phyloP scores from a whole-genome alignment of 2,797 vertebrate species.

The Vultur gryphus region DNA sequence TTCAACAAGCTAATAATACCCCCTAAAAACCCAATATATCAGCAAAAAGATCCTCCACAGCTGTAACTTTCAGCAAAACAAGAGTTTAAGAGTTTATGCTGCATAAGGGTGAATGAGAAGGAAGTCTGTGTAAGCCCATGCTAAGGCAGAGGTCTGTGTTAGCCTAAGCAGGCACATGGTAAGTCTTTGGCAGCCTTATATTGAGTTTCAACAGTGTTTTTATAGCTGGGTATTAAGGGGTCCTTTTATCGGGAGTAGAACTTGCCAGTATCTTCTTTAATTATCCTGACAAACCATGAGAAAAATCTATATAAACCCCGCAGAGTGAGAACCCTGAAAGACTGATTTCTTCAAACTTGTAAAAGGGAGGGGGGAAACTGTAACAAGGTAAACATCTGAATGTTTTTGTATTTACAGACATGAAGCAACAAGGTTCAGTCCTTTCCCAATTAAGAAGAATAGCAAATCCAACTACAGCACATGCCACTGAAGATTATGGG shows the following conservation, averaged over 20 bases:
- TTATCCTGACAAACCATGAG: neutral
- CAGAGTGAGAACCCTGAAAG: neutral
- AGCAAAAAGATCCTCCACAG: slow-evolving; percentile 48
- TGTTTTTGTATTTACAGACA: neutral
- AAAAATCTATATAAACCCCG: neutral
- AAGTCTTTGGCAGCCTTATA: neutral
- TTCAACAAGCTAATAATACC: slow-evolving; percentile 57
- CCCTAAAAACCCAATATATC: slow-evolving; percentile 24
- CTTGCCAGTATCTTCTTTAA: neutral
- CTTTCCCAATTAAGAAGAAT: neutral
- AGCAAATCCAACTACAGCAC: neutral
- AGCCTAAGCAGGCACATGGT: neutral
- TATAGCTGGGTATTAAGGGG: neutral
- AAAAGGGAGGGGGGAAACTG: neutral
- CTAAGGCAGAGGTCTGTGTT: neutral
- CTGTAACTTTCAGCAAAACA: slow-evolving; percentile 45
- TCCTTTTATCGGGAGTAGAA: neutral
- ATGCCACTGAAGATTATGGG: neutral
- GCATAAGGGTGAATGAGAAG: slow-evolving; percentile 26
- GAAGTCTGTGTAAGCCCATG: neutral
- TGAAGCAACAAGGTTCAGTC: neutral
- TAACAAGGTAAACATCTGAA: neutral
- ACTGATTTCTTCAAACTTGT: neutral
- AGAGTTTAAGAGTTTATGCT: slow-evolving; percentile 42
- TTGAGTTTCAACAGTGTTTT: neutral